phyloP scores from a whole-genome alignment of 2,888 invertebrate genomes.

The Coelinius sp. region DNA sequence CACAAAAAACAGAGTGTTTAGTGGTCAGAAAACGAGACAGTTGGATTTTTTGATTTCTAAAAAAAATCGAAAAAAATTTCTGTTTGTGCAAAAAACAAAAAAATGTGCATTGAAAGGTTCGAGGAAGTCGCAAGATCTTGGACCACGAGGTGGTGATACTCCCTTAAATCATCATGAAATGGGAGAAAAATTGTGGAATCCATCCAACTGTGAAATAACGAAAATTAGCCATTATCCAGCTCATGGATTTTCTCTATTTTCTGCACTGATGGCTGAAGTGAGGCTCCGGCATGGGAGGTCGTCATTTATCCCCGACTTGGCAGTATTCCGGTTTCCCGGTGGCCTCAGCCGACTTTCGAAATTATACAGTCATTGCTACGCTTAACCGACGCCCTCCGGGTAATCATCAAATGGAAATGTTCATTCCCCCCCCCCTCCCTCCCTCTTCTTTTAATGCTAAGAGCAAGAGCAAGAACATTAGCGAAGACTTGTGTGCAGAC shows the following conservation, averaged over 20 bases:
- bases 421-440: background rate
- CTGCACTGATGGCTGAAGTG: constrained; percentile 1
- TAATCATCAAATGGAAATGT: constrained; percentile 21
- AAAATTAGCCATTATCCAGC: constrained; percentile 12
- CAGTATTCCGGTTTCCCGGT: constrained; percentile 47
- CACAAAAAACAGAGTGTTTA: no score
- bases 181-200: background rate
- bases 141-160: constrained; percentile 81
- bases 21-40: no score
- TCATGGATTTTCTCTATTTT: constrained; percentile 13
- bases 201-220: constrained; percentile 11
- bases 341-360: constrained; percentile 43
- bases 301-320: constrained; percentile 38
- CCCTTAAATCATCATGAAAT: constrained; percentile 33
- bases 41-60: no score
- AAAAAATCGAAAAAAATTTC: no score
- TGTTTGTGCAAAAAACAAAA: no score
- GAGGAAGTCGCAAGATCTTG: constrained; percentile 86
- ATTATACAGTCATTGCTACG: constrained; percentile 43
- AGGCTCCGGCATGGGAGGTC: constrained; percentile 42
- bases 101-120: constrained; percentile 79
- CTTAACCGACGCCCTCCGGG: constrained; percentile 23
- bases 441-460: background rate
- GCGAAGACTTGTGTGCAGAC: background rate
- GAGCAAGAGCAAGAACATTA: background rate